Percentiles rank a stretch among this genome's conserved stretches.
phyloP scores from a whole-genome alignment of 37 sponge, comb jelly and placozoan species.

The Geodia barretti region DNA sequence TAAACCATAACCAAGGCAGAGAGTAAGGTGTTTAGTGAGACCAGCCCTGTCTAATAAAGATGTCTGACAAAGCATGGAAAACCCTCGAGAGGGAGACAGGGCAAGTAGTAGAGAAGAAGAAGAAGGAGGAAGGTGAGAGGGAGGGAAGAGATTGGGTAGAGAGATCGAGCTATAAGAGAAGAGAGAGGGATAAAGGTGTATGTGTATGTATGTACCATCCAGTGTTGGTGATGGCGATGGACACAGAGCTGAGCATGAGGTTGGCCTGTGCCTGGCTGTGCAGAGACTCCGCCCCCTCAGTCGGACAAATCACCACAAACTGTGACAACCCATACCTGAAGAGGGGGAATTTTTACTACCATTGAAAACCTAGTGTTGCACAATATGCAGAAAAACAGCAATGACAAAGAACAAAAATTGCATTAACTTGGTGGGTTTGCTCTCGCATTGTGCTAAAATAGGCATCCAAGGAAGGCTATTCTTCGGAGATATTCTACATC shows the following conservation, averaged over 20 bases:
- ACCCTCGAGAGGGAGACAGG: too few relatives aligned
- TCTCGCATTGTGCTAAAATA: background rate
- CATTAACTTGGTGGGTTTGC: too few relatives aligned
- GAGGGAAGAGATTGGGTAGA: background rate
- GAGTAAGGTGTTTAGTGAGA: too few relatives aligned
- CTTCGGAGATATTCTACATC: too few relatives aligned
- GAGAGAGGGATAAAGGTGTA: background rate
- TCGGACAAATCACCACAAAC: slow-evolving; percentile 75
- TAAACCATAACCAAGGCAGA: too few relatives aligned
- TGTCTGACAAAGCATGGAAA: too few relatives aligned
- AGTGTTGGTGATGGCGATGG: slow-evolving; percentile 82
- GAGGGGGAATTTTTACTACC: too few relatives aligned
- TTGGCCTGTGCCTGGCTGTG: slow-evolving; percentile 83
- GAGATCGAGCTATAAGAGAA: background rate
- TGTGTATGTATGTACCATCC: slow-evolving; percentile 52
- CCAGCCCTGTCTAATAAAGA: too few relatives aligned
- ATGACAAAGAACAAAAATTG: background rate
- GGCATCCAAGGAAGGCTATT: background rate
- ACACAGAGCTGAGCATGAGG: slow-evolving; percentile 76
- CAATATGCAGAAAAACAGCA: background rate
- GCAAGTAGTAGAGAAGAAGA: background rate
- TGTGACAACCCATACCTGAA: slow-evolving; percentile 80
- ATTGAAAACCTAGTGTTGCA: too few relatives aligned
- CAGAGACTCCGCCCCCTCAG: slow-evolving; percentile 40
- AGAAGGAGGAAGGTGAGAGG: background rate